These are phyloP conservation scores for Ispidina lecontei DNA, from an alignment of 2,797 vertebrate genomes.

Conservation along the genomic window DNA sequence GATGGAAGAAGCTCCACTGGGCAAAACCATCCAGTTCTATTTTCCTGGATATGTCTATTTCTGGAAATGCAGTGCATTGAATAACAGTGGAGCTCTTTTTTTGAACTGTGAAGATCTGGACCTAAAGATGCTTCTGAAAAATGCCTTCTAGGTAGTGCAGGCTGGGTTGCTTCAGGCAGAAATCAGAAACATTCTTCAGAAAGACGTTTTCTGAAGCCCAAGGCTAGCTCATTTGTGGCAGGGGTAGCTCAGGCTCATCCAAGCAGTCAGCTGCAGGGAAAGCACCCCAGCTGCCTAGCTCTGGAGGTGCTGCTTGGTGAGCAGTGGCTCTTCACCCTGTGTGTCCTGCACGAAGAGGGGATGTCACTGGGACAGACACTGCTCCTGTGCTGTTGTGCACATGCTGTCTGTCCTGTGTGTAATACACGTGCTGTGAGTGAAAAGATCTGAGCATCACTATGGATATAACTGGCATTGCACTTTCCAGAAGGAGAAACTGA, in stretches of 20 bases:
- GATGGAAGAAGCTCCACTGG: background rate
- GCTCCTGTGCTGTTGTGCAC: background rate
- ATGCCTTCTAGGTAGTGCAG: background rate
- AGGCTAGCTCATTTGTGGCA: background rate
- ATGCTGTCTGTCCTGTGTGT: background rate
- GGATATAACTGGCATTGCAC: background rate
- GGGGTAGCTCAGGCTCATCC: background rate
- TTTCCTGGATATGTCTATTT: background rate
- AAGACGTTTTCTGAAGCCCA: background rate
- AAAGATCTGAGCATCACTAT: background rate
- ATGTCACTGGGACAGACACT: too few species aligned
- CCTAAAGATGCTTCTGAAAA: background rate
- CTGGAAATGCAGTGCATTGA: background rate
- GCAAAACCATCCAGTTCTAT: background rate
- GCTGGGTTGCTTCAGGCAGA: background rate
- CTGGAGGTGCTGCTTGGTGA: background rate
- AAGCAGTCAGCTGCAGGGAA: background rate
- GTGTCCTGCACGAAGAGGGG: accelerated
- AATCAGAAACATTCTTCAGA: background rate
- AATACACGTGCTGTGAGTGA: background rate
- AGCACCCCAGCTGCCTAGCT: background rate
- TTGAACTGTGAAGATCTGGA: background rate
- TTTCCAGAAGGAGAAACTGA: background rate
- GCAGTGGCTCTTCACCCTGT: background rate
- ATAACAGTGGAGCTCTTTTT: background rate